These are phyloP conservation scores for Caenorhabditis virilis DNA, from an alignment of 2,888 invertebrate genomes.

Conservation along the genomic window DNA sequence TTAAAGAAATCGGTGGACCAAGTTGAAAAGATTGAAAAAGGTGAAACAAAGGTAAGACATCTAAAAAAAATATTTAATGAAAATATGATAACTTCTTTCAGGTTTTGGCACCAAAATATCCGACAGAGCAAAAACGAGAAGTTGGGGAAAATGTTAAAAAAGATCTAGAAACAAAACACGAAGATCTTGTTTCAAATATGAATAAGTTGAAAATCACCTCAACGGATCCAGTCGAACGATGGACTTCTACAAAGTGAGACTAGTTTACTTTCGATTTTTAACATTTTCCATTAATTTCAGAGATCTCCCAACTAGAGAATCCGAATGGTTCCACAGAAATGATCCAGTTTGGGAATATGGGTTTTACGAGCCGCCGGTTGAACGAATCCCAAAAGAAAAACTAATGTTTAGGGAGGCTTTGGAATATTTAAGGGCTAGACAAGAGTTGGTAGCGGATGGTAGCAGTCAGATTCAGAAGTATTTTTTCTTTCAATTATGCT, in stretches of 20 bases:
- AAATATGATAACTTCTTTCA: constrained; percentile 7
- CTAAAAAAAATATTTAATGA: not conserved
- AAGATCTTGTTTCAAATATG: constrained; percentile 56
- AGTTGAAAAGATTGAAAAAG: constrained; percentile 46
- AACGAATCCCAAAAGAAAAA: constrained; percentile 57
- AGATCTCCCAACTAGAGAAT: constrained; percentile 53
- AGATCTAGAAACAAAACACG: constrained; percentile 51
- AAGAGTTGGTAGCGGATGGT: constrained; percentile 39
- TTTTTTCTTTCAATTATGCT: not conserved
- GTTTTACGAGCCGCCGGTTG: constrained; percentile 61
- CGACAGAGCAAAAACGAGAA: constrained; percentile 50
- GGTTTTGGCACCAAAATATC: constrained; percentile 58
- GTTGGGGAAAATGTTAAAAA: constrained; percentile 44
- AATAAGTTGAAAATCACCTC: constrained; percentile 58
- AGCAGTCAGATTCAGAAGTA: constrained; percentile 13
- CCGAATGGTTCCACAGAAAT: constrained; percentile 53
- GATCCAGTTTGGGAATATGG: constrained; percentile 63
- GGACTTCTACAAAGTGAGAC: constrained; percentile 48
- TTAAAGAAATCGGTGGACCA: constrained; percentile 49
- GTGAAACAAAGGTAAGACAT: constrained; percentile 31
- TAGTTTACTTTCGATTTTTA: not conserved
- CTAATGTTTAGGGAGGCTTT: constrained; percentile 62
- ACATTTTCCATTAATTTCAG: constrained; percentile 18
- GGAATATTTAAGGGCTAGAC: constrained; percentile 53
- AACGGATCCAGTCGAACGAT: constrained; percentile 56